Percentiles rank a stretch among this genome's conserved stretches.
These are phyloP conservation scores for Orussus abietinus DNA, from an alignment of 1,140 invertebrate species.

Conservation along the genomic window DNA sequence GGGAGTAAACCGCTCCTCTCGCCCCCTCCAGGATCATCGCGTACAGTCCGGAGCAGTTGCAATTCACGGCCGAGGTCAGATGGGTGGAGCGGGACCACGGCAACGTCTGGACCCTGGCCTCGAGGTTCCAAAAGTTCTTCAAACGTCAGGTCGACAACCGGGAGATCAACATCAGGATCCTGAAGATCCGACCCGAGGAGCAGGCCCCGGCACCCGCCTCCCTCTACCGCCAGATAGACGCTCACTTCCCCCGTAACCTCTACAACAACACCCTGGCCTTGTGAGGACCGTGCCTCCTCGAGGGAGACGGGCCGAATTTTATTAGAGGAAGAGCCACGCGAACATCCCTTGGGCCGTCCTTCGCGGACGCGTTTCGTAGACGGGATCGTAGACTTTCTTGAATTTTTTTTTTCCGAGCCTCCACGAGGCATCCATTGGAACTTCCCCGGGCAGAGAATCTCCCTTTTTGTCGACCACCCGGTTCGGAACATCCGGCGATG, in stretches of 20 bases:
- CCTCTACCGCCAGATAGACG: constrained; percentile 12
- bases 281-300: no score
- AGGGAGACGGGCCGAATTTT: no score
- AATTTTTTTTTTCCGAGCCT: no score
- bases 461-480: no score
- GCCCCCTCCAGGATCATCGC: constrained; percentile 63
- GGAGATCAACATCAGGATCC: constrained; percentile 63
- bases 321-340: no score
- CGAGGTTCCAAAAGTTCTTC: constrained; percentile 77
- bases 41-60: constrained; percentile 64
- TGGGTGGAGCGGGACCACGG: constrained; percentile 62
- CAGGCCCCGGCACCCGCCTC: not conserved
- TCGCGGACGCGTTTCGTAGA: no score
- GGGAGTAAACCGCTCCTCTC: no score
- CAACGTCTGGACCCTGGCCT: constrained; percentile 65
- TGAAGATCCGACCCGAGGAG: constrained; percentile 48
- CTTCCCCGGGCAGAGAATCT: no score
- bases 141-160: constrained; percentile 55
- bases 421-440: no score
- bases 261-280: constrained; percentile 36
- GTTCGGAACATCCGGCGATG: no score
- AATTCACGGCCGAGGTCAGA: constrained; percentile 71
- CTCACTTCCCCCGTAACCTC: constrained; percentile 14
- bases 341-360: no score
- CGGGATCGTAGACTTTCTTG: no score